These are phyloP conservation scores for Pangasius djambal DNA, from an alignment of 2,797 vertebrate species.

Conservation along the genomic window DNA sequence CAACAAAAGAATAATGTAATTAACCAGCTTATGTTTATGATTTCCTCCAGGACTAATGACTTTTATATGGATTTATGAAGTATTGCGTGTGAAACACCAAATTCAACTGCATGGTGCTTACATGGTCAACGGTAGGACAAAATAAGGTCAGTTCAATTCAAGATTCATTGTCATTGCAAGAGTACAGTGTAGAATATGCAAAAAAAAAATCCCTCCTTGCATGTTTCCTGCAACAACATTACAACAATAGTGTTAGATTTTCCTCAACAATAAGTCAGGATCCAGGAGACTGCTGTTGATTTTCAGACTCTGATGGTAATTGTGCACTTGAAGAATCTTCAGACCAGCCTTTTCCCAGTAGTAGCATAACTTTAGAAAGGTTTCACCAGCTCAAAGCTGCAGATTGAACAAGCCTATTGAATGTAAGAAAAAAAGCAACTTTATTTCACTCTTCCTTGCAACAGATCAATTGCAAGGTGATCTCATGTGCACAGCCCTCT, in stretches of 20 bases:
- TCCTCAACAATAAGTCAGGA: background rate
- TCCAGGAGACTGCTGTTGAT: background rate
- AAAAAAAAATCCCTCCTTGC: background rate
- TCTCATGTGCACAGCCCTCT: background rate
- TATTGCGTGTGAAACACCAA: background rate
- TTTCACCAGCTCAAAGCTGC: background rate
- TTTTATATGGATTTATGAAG: background rate
- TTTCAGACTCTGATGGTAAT: background rate
- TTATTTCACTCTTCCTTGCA: background rate
- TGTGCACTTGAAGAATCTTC: background rate
- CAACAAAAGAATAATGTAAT: background rate
- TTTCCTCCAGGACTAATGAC: background rate
- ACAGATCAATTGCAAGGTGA: background rate
- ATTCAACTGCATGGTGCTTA: background rate
- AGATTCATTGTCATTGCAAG: no score
- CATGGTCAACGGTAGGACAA: background rate
- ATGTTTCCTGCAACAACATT: background rate
- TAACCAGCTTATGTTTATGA: background rate
- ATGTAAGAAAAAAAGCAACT: background rate
- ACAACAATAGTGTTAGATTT: background rate
- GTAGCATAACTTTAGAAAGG: background rate
- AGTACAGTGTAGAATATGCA: background rate
- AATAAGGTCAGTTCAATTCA: background rate
- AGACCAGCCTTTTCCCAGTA: background rate
- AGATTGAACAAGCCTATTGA: background rate